These are phyloP conservation scores for Ochropleura leucogaster DNA, from an alignment of 2,888 invertebrate species.

Conservation along the genomic window DNA sequence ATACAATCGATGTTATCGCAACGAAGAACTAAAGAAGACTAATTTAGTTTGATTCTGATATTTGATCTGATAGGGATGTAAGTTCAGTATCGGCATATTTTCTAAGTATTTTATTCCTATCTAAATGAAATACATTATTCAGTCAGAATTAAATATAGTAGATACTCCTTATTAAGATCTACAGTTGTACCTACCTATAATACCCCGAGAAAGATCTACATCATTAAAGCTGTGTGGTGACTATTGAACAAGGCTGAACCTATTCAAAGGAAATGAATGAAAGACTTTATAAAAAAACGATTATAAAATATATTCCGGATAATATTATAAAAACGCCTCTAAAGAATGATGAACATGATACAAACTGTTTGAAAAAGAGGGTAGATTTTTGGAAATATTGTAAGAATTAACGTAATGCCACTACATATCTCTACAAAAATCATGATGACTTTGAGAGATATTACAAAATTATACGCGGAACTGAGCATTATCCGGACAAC, in stretches of 20 bases:
- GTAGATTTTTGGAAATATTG: conserved; percentile 10
- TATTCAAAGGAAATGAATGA: conserved; percentile 13
- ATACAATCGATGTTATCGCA: neutral
- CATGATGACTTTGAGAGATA: conserved; percentile 48
- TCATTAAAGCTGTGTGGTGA: neutral
- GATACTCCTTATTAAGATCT: neutral
- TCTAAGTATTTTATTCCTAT: neutral
- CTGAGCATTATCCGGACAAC: conserved; percentile 60
- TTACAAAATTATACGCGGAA: conserved; percentile 68
- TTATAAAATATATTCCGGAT: conserved; percentile 10
- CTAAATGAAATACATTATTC: neutral
- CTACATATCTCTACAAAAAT: conserved; percentile 39
- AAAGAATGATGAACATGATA: conserved; percentile 31
- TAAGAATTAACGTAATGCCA: conserved; percentile 11
- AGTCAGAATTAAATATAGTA: neutral
- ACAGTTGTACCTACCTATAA: neutral
- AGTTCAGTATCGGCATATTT: neutral
- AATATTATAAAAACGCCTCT: conserved; percentile 8
- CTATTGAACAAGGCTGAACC: neutral
- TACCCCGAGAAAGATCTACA: neutral
- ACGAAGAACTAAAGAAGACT: neutral
- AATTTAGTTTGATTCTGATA: too few species aligned
- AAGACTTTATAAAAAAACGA: too few species aligned
- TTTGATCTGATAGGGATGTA: too few species aligned
- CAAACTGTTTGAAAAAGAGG: neutral